Percentiles rank a stretch among this genome's conserved stretches.
Conservation (phyloP, 1,140 invertebrate species). For the Melanaphis sacchari region DNA sequence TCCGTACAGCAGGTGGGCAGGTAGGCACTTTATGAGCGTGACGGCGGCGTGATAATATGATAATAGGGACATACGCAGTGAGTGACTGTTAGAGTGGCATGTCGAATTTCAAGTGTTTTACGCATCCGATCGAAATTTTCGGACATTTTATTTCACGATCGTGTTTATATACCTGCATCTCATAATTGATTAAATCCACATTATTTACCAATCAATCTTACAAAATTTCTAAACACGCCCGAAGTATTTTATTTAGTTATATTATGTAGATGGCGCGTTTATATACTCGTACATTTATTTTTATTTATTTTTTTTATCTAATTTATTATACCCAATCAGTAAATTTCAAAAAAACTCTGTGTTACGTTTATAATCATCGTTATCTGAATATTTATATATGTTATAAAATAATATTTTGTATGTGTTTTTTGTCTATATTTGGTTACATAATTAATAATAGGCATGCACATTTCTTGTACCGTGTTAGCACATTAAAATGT, state of each 20-base stretch:
- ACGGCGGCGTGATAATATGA: neutral
- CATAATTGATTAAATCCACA: neutral
- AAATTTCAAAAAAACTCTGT: neutral
- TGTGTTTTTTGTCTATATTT: neutral
- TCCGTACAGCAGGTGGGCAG: neutral
- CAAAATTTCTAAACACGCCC: neutral
- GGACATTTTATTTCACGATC: neutral
- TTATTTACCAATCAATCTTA: neutral
- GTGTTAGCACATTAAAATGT: neutral
- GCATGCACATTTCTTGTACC: neutral
- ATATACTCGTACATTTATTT: neutral
- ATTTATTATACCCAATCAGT: neutral
- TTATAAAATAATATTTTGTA: too few species aligned
- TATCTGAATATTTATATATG: neutral
- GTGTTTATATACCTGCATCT: neutral
- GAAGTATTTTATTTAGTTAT: too few species aligned
- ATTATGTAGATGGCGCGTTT: neutral
- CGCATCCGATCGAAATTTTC: neutral
- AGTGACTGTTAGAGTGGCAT: neutral
- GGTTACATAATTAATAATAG: neutral
- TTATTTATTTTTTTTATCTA: neutral
- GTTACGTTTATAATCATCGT: neutral
- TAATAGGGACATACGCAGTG: neutral
- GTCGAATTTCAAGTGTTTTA: neutral
- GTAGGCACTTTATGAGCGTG: constrained; percentile 1